Evolutionary conservation across 2,888 invertebrate species (phyloP), one percentile per base, ranked within the genome.

Genomic region (Caenorhabditis sp.): DNA sequence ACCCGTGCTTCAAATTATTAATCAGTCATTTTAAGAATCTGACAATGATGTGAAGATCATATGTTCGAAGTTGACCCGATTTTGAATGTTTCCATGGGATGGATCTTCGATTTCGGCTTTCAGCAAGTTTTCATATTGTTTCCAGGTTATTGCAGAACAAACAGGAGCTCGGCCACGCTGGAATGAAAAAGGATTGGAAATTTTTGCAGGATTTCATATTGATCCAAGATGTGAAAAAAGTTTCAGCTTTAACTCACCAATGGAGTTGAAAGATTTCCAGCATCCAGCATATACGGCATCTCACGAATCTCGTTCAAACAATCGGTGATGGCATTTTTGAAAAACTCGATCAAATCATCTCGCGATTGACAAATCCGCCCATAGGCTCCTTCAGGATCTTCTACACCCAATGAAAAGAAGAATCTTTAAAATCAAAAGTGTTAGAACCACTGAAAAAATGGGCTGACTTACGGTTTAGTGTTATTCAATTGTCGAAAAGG

Each of bases 301-400:
- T 71, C 71, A 5, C 71, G 67, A 36, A 71, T 56, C 26, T 71
- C 71, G 38, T 71, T 71, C 52, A 43, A 43, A 43, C 43, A 43
- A 43, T 43, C 43, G 17, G 43, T 43, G 14, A 43, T 43, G 14
- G 43, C 43, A 14, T 43, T 43, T 14, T 43, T 43, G 43, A 43
- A 43, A 43, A 43, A 43, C 14, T 43, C 43, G 17, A 43, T 17
- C 43, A 43, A 43, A 10, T 43, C 43, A 43, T 43, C 43, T 43
- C 43, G 5, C 7, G 43, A 43, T 43, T 43, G 14, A 43, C 43
- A 43, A 43, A 43, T 5, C 14, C 14, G 43, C 3, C 14, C 14
- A 43, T 43, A 43, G 3, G 17, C 17, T 12, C 7, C 10, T 12
- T 12, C 43, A 7, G 43, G 43, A 43, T 43, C 17, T 14, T 43